Evolutionary conservation across 2,113 vertebrate species (phyloP).

Genomic region (Nerophis ophidion): DNA sequence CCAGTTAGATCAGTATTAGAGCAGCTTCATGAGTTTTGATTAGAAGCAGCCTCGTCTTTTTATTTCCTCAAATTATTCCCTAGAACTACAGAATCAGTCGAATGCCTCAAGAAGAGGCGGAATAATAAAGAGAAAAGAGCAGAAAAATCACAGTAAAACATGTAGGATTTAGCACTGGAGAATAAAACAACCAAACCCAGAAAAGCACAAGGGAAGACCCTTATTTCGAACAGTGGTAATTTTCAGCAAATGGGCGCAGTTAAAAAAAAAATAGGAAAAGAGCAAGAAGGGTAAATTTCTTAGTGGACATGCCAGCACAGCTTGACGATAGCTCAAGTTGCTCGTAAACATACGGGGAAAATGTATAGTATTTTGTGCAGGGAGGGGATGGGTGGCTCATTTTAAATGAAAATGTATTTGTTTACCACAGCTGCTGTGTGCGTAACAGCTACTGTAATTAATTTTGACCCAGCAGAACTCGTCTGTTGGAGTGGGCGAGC

Average conservation of each 20-base stretch:
- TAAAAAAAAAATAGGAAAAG: constrained; percentile 8
- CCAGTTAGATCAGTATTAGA: constrained; percentile 1
- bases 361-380: constrained; percentile 42
- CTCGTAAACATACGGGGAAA: constrained; percentile 44
- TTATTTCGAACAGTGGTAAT: constrained; percentile 30
- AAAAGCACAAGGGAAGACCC: constrained; percentile 23
- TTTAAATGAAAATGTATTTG: constrained; percentile 70
- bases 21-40: constrained; percentile 16
- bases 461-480: constrained; percentile 66
- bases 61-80: constrained; percentile 1
- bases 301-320: constrained; percentile 33
- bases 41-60: constrained; percentile 1
- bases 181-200: constrained; percentile 15
- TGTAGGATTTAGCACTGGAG: constrained; percentile 7
- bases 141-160: constrained; percentile 7
- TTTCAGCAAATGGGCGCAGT: constrained; percentile 21
- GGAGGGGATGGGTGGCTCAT: constrained; percentile 33
- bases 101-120: constrained; percentile 11
- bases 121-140: constrained; percentile 6
- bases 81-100: constrained; percentile 13
- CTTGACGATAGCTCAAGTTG: constrained; percentile 44
- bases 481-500: constrained; percentile 37
- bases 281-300: constrained; percentile 31
- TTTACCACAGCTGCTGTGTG: constrained; percentile 71
- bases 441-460: constrained; percentile 70